phyloP scores from a whole-genome alignment of 2,797 vertebrate species.

The Bradypus variegatus region DNA sequence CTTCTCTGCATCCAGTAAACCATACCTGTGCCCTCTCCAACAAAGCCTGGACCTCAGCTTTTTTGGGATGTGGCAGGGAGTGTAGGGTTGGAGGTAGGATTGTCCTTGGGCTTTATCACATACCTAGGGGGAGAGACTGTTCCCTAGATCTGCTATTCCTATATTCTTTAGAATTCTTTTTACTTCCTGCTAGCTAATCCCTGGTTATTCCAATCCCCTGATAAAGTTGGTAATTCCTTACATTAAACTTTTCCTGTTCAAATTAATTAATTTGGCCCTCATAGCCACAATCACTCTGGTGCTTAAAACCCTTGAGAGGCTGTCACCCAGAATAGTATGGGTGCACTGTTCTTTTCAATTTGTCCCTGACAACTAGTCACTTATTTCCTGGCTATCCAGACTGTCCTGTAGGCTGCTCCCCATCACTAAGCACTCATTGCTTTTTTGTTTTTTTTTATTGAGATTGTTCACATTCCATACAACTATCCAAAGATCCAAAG shows the following conservation, averaged over 20 bases:
- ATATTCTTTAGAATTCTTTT: not conserved
- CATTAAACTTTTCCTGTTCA: not conserved
- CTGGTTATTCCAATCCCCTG: not conserved
- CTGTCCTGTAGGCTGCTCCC: not conserved
- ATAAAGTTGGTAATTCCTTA: not conserved
- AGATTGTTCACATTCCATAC: no score
- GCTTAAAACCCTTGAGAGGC: not conserved
- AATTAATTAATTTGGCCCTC: not conserved
- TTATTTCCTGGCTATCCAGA: not conserved
- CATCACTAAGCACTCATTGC: not conserved
- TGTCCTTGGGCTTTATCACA: not conserved
- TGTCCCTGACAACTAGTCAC: not conserved
- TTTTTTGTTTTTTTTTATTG: no score
- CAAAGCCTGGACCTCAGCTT: not conserved
- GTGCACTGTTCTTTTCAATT: not conserved
- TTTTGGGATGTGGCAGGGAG: no score
- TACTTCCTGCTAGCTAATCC: not conserved
- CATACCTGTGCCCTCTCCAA: not conserved
- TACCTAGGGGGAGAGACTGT: not conserved
- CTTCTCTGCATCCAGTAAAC: not conserved
- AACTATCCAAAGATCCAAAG: no score
- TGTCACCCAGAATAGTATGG: not conserved
- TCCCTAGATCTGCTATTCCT: not conserved
- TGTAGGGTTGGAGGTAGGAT: not conserved
- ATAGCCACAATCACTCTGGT: not conserved